Conservation (phyloP, 2,113 vertebrate genomes). For the Microcebus lehilahytsara region DNA sequence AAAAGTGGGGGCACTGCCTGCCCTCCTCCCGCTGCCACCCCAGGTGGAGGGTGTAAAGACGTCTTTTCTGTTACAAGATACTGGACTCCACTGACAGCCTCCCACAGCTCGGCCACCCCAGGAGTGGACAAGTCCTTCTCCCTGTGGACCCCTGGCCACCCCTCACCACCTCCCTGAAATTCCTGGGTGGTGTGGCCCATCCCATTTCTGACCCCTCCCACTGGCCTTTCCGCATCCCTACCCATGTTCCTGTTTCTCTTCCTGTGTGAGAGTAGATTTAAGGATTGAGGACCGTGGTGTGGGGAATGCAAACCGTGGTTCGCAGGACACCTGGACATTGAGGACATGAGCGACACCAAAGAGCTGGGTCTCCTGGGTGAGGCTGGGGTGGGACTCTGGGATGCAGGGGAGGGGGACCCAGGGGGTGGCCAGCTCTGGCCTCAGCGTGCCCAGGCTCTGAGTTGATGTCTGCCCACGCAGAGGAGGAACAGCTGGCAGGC, state of each 20-base stretch:
- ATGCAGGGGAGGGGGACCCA: background rate
- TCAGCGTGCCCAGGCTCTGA: background rate
- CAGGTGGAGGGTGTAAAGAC: background rate
- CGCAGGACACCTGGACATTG: too few relatives aligned
- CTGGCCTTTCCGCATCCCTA: background rate
- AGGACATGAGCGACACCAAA: background rate
- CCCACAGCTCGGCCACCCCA: fast-evolving
- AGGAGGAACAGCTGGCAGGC: background rate
- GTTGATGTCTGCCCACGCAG: background rate
- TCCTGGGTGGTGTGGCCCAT: background rate
- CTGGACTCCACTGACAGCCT: background rate
- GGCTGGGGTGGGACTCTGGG: background rate
- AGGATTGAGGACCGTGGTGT: background rate
- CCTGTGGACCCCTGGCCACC: too few relatives aligned
- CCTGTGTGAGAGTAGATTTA: background rate
- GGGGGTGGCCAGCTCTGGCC: background rate
- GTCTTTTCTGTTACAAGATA: too few relatives aligned
- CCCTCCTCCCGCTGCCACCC: too few relatives aligned
- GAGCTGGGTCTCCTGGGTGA: background rate
- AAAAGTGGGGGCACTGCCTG: background rate
- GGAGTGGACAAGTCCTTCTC: background rate
- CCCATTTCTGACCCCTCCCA: background rate
- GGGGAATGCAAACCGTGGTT: background rate
- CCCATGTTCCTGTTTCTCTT: background rate
- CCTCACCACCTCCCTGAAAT: background rate